Evolutionary conservation across 2,797 vertebrate genomes (phyloP).

Genomic region (Gallinago stenura): DNA sequence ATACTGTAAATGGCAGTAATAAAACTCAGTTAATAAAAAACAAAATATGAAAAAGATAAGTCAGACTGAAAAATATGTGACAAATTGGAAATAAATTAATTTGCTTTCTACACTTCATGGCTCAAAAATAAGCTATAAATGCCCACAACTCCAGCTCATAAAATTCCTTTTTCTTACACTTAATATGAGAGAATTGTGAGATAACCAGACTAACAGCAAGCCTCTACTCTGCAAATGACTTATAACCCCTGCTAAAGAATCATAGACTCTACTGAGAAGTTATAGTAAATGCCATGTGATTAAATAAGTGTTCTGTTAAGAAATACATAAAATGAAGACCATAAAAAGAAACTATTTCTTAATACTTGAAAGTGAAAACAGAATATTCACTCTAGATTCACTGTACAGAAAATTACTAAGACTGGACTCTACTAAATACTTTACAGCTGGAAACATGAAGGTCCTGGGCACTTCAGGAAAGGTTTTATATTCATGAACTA

Average conservation of each 20-base stretch:
- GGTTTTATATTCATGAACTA: not conserved
- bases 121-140: not conserved
- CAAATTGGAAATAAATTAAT: not conserved
- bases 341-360: not conserved
- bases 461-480: not conserved
- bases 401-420: not conserved
- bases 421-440: not conserved
- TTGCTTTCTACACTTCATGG: not conserved
- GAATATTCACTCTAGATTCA: not conserved
- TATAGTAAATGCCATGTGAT: not conserved
- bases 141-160: not conserved
- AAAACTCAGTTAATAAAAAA: not conserved
- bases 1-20: not conserved
- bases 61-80: not conserved
- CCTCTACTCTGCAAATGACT: not conserved
- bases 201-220: not conserved
- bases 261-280: not conserved
- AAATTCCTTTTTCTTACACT: not conserved
- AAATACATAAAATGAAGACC: not conserved
- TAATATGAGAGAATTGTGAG: not conserved
- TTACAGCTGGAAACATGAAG: not conserved
- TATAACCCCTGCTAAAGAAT: not conserved
- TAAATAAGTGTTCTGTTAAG: not conserved
- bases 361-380: not conserved
- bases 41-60: not conserved